phyloP scores from a whole-genome alignment of 2,113 vertebrate genomes.

The Abramis brama region DNA sequence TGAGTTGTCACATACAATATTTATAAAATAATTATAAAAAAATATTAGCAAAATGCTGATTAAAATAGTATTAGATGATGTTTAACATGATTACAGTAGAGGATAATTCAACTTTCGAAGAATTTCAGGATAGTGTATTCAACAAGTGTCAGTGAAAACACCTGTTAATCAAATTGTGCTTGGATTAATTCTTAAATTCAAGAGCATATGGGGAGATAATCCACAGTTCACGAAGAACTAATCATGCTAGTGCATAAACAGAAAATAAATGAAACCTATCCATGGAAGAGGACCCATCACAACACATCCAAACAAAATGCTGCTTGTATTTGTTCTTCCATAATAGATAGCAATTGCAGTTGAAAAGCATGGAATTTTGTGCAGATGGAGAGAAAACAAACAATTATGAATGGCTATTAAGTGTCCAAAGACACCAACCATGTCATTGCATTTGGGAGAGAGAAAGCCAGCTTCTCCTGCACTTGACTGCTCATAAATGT shows the following conservation, averaged over 20 bases:
- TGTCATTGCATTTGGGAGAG: slow-evolving; percentile 56
- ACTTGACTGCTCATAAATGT: slow-evolving; percentile 55
- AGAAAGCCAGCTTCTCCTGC: slow-evolving; percentile 49
- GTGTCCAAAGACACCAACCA: slow-evolving; percentile 54
- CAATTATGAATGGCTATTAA: slow-evolving; percentile 66
- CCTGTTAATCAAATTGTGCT: slow-evolving; percentile 18
- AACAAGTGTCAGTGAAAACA: neutral
- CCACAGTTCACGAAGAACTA: slow-evolving; percentile 29
- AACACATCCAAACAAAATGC: slow-evolving; percentile 34
- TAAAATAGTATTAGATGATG: neutral
- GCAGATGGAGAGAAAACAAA: slow-evolving; percentile 67
- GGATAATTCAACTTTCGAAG: neutral
- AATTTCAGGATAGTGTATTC: neutral
- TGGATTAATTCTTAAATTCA: slow-evolving; percentile 39
- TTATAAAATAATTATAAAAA: neutral
- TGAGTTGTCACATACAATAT: neutral
- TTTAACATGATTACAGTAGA: neutral
- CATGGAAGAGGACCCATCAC: slow-evolving; percentile 15
- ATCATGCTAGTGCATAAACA: slow-evolving; percentile 14
- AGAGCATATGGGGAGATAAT: slow-evolving; percentile 43
- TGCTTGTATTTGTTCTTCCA: slow-evolving; percentile 43
- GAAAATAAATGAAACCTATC: slow-evolving; percentile 1
- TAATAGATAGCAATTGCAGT: slow-evolving; percentile 59
- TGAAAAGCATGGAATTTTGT: slow-evolving; percentile 65
- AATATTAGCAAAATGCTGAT: neutral